A percentile compares a stretch with the other conserved stretches of the same genome.
Conservation (phyloP, 2,797 vertebrate species). For the Sebastes ruberrimus region DNA sequence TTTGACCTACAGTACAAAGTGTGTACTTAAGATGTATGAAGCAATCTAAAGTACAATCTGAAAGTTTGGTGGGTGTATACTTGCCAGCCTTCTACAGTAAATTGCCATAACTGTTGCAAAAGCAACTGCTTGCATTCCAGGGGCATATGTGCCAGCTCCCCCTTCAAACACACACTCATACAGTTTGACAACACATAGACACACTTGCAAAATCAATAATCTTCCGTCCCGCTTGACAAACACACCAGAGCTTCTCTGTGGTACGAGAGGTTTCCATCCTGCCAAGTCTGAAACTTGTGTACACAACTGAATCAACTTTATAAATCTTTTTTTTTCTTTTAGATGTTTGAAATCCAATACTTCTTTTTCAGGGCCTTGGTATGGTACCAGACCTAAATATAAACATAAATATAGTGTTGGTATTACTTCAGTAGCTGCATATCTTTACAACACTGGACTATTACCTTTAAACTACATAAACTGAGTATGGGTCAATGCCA, state of each 20-base stretch:
- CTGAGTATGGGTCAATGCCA: neutral
- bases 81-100: slow-evolving; percentile 9
- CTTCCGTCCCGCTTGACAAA: slow-evolving; percentile 63
- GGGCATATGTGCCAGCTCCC: slow-evolving; percentile 34
- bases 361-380: slow-evolving; percentile 14
- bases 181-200: slow-evolving; percentile 11
- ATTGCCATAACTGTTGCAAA: slow-evolving; percentile 53
- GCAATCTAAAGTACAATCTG: slow-evolving; percentile 43
- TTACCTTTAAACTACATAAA: slow-evolving; percentile 4
- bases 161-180: slow-evolving; percentile 8
- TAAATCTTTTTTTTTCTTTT: slow-evolving; percentile 3
- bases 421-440: slow-evolving; percentile 6
- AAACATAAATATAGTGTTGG: neutral
- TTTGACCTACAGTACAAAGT: slow-evolving; percentile 23
- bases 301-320: slow-evolving; percentile 43
- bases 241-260: slow-evolving; percentile 48
- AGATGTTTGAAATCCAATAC: slow-evolving; percentile 49
- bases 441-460: neutral
- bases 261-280: slow-evolving; percentile 37
- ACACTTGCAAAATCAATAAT: slow-evolving; percentile 78
- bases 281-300: slow-evolving; percentile 67
- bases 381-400: slow-evolving; percentile 32
- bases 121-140: slow-evolving; percentile 49
- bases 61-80: slow-evolving; percentile 18
- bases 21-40: slow-evolving; percentile 24